These are phyloP conservation scores for Rhagologus leucostigma DNA, from an alignment of 2,113 vertebrate species.

Conservation along the genomic window DNA sequence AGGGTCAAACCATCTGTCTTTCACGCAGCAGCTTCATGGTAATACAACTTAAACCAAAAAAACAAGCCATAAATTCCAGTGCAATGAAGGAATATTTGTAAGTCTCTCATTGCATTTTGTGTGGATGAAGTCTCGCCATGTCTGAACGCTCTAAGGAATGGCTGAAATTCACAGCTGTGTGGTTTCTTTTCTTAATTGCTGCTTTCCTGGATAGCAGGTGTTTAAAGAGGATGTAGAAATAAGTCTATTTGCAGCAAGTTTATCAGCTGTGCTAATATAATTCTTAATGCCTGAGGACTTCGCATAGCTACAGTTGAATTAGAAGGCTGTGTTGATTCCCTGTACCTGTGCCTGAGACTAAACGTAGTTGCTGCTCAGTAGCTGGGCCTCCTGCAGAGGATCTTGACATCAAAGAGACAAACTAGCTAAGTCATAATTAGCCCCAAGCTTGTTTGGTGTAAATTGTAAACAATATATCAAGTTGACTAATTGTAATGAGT, in stretches of 20 bases:
- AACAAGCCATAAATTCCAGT: background rate
- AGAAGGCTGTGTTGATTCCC: background rate
- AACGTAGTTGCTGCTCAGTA: background rate
- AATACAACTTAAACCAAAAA: background rate
- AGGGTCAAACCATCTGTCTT: background rate
- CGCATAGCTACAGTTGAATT: background rate
- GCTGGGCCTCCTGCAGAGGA: constrained; percentile 32
- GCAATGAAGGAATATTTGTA: background rate
- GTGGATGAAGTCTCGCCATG: background rate
- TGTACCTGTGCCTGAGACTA: constrained; percentile 35
- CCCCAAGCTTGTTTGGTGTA: constrained; percentile 62
- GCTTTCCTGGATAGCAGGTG: background rate
- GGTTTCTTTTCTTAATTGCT: background rate
- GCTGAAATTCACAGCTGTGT: background rate
- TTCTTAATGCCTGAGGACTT: background rate
- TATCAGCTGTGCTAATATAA: background rate
- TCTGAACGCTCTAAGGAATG: background rate
- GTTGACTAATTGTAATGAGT: constrained; percentile 70
- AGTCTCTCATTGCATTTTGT: background rate
- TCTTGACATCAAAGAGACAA: constrained; percentile 63
- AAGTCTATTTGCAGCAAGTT: background rate
- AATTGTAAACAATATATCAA: constrained; percentile 70
- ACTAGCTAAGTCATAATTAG: constrained; percentile 65
- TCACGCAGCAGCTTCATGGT: background rate
- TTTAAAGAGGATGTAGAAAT: background rate